phyloP scores from a whole-genome alignment of 2,797 vertebrate genomes.

The Halcyon smyrnensis region DNA sequence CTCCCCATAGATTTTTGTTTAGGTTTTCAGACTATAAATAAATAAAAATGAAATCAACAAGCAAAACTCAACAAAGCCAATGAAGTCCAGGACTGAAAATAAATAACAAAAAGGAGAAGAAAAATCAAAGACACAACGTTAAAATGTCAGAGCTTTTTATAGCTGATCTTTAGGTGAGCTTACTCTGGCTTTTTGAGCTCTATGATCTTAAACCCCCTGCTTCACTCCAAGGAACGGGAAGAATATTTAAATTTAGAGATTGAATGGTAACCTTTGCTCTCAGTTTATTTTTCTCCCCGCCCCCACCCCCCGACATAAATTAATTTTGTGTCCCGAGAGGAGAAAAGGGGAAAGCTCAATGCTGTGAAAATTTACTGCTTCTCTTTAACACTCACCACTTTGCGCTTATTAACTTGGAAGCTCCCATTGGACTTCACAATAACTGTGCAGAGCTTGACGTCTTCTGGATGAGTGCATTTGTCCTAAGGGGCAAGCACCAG shows the following conservation, averaged over 20 bases:
- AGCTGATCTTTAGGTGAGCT: slow-evolving; percentile 59
- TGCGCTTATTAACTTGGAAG: slow-evolving; percentile 95
- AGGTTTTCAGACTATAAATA: not conserved
- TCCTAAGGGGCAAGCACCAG: slow-evolving; percentile 84
- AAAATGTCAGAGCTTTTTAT: slow-evolving; percentile 50
- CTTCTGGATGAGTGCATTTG: slow-evolving; percentile 97
- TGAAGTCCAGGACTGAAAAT: not conserved
- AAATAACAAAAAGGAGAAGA: slow-evolving; percentile 4
- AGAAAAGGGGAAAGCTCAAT: not conserved
- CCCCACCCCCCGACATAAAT: not conserved
- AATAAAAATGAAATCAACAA: not conserved
- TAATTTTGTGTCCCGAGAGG: not conserved
- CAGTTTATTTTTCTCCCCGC: slow-evolving; percentile 38
- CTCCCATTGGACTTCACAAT: slow-evolving; percentile 97
- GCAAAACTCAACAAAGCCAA: not conserved
- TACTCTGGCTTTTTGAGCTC: slow-evolving; percentile 32
- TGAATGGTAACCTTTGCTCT: slow-evolving; percentile 55
- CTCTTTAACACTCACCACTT: slow-evolving; percentile 88
- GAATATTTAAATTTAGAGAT: slow-evolving; percentile 14
- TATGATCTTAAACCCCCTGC: slow-evolving; percentile 22
- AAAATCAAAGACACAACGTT: not conserved
- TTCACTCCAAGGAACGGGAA: slow-evolving; percentile 49
- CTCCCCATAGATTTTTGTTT: not conserved
- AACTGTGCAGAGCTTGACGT: slow-evolving; percentile 95
- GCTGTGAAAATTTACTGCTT: slow-evolving; percentile 1